phyloP scores from a whole-genome alignment of 2,113 vertebrate genomes.

The Oncorhynchus masou region DNA sequence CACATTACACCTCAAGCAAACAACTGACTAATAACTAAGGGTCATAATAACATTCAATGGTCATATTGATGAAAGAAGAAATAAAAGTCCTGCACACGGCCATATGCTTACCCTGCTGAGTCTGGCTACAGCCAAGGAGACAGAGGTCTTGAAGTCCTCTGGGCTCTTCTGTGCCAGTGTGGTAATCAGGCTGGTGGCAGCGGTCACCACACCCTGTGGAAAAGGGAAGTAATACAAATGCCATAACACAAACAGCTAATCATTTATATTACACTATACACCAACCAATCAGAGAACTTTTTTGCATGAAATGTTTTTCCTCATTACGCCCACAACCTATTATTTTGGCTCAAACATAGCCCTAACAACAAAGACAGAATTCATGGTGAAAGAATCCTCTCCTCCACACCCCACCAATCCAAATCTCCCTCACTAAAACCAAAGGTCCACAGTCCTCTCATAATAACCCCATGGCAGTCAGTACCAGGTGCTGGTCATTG shows the following conservation, averaged over 20 bases:
- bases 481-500: conserved; percentile 92
- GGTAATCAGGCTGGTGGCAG: conserved; percentile 87
- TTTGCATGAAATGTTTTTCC: not conserved
- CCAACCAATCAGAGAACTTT: not conserved
- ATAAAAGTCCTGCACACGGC: not conserved
- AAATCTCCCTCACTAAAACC: not conserved
- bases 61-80: not conserved
- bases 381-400: not conserved
- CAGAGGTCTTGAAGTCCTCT: conserved; percentile 90
- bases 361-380: not conserved
- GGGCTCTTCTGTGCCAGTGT: conserved; percentile 89
- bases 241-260: too few species aligned
- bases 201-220: conserved; percentile 86
- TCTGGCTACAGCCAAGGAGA: conserved; percentile 87
- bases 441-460: conserved; percentile 15
- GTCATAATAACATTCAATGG: not conserved
- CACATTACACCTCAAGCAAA: conserved; percentile 57
- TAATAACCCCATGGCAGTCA: conserved; percentile 36
- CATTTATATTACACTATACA: too few species aligned
- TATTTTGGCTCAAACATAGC: not conserved
- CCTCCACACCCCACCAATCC: not conserved
- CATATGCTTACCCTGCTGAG: conserved; percentile 77
- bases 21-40: not conserved
- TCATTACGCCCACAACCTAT: not conserved
- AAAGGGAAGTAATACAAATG: not conserved